Percentiles rank a stretch among this genome's conserved stretches.
phyloP scores from a whole-genome alignment of 2,797 vertebrate genomes.

The Phataginus tetradactyla region DNA sequence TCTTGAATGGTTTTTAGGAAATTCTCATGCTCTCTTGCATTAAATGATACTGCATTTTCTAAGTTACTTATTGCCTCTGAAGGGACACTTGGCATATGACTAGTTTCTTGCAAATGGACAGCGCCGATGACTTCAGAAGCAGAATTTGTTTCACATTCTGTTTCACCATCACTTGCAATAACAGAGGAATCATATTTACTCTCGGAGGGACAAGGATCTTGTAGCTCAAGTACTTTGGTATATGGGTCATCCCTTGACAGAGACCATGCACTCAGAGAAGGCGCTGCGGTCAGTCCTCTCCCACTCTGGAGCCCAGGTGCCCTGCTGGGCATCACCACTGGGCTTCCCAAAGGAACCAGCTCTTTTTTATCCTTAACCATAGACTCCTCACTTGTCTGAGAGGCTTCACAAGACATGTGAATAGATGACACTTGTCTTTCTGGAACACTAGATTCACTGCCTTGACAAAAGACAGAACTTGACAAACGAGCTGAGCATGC shows the following conservation, averaged over 20 bases:
- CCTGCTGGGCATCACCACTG: background rate
- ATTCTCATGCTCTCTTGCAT: constrained; percentile 34
- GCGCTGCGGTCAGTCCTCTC: accelerated
- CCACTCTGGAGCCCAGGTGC: background rate
- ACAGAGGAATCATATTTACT: background rate
- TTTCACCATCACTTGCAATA: constrained; percentile 41
- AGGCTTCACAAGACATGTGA: background rate
- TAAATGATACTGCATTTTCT: background rate
- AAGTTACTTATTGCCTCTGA: background rate
- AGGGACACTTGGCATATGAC: background rate
- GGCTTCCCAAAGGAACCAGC: background rate
- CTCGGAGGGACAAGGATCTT: background rate
- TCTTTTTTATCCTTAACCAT: accelerated
- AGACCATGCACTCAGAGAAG: background rate
- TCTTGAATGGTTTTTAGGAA: background rate
- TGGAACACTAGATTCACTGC: background rate
- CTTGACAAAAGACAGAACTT: background rate
- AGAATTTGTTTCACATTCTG: background rate
- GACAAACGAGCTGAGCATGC: accelerated
- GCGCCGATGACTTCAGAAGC: background rate
- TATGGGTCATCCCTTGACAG: background rate
- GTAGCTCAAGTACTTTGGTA: background rate
- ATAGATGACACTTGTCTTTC: background rate
- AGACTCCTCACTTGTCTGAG: background rate
- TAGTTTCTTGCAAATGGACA: background rate